phyloP scores from a whole-genome alignment of 2,113 vertebrate genomes.

The Lepidothrix coronata region DNA sequence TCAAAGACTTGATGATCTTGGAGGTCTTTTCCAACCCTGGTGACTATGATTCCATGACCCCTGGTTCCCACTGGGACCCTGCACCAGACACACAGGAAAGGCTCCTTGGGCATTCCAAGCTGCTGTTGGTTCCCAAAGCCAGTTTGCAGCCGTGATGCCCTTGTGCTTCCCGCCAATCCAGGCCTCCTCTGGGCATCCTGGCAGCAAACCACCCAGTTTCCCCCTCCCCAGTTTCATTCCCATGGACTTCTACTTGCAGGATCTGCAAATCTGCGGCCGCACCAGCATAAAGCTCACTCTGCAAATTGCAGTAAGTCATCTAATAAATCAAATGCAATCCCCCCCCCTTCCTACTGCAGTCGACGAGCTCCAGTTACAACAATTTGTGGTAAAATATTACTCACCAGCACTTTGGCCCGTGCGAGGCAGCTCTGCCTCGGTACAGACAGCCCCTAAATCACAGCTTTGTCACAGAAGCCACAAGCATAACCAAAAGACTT shows the following conservation, averaged over 20 bases:
- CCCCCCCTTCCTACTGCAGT: slow-evolving; percentile 13
- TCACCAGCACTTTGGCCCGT: slow-evolving; percentile 30
- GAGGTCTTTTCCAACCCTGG: neutral
- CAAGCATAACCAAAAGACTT: slow-evolving; percentile 56
- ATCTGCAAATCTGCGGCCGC: neutral
- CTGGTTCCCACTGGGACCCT: neutral
- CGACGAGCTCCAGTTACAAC: slow-evolving; percentile 57
- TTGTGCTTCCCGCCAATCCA: fast-evolving
- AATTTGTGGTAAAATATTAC: slow-evolving; percentile 64
- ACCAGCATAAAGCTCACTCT: neutral
- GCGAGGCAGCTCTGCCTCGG: slow-evolving; percentile 31
- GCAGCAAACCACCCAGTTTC: neutral
- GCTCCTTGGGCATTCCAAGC: neutral
- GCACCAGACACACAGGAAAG: fast-evolving
- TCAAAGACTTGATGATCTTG: neutral
- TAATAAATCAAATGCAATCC: neutral
- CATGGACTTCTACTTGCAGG: neutral
- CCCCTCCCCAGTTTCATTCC: neutral
- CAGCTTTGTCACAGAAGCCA: slow-evolving; percentile 64
- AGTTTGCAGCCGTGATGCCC: fast-evolving
- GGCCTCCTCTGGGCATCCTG: neutral
- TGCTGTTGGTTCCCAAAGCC: neutral
- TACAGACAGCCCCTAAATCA: slow-evolving; percentile 62
- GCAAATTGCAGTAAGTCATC: neutral
- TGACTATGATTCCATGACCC: no score